A percentile compares a stretch with the other conserved stretches of the same genome.
These are phyloP conservation scores for Drosophila truncata DNA, from an alignment of 1,140 invertebrate species.

Conservation along the genomic window DNA sequence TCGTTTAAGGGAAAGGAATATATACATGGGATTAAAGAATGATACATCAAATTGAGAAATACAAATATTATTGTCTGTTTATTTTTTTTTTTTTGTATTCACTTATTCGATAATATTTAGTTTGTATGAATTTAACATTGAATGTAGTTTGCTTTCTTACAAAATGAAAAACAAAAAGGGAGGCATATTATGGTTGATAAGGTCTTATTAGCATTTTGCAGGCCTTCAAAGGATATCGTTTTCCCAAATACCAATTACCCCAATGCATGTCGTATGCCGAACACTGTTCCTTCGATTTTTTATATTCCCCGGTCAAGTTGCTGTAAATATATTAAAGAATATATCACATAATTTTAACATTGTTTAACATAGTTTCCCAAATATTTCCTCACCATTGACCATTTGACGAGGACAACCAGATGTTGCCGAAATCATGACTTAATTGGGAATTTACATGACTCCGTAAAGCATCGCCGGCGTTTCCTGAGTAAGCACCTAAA, in stretches of 20 bases:
- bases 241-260: neutral
- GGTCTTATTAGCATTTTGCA: slow-evolving; percentile 1
- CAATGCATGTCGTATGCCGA: neutral
- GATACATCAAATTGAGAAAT: neutral
- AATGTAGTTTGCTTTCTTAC: neutral
- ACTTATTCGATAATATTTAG: neutral
- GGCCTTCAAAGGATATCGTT: neutral
- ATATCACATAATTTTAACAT: neutral
- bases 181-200: neutral
- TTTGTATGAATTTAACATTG: neutral
- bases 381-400: neutral
- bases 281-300: too few species aligned
- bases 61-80: neutral
- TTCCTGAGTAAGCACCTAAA: neutral
- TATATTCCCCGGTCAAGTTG: neutral
- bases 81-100: neutral
- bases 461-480: neutral
- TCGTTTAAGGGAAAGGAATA: neutral
- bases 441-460: neutral
- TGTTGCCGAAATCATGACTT: too few species aligned
- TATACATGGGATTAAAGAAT: neutral
- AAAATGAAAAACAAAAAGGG: neutral
- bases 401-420: neutral
- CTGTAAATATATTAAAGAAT: slow-evolving; percentile 3
- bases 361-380: neutral